These are phyloP conservation scores for Leptothorax acervorum DNA, from an alignment of 2,888 invertebrate genomes.

Conservation along the genomic window DNA sequence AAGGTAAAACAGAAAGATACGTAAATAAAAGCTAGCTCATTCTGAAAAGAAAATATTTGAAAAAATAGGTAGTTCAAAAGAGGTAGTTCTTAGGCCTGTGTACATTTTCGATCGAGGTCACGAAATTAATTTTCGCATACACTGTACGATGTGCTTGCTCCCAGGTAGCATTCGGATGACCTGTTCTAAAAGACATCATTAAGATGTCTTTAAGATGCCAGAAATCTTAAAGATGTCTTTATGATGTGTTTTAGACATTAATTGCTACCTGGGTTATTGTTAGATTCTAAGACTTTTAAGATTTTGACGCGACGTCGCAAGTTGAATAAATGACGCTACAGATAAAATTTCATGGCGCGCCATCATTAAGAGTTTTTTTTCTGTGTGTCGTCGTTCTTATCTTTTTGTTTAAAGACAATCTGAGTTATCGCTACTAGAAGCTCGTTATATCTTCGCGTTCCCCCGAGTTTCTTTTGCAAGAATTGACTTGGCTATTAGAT, in stretches of 20 bases:
- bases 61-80: neutral
- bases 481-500: conserved; percentile 63
- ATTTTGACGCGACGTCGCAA: neutral
- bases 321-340: neutral
- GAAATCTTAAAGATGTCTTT: no score
- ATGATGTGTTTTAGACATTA: no score
- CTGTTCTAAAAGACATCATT: no score
- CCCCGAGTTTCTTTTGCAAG: conserved; percentile 62
- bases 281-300: neutral
- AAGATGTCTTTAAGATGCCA: no score
- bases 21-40: neutral
- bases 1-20: neutral
- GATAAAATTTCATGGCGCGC: neutral
- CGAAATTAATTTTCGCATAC: neutral
- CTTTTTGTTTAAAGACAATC: neutral
- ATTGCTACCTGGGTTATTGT: no score
- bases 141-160: neutral
- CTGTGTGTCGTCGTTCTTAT: neutral
- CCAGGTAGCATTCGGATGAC: no score
- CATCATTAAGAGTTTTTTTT: neutral
- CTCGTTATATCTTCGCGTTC: neutral
- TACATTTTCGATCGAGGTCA: neutral
- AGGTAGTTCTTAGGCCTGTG: no score
- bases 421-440: neutral
- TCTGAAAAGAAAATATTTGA: neutral